phyloP scores from a whole-genome alignment of 2,888 invertebrate species.

The Dinocampus coccinellae region DNA sequence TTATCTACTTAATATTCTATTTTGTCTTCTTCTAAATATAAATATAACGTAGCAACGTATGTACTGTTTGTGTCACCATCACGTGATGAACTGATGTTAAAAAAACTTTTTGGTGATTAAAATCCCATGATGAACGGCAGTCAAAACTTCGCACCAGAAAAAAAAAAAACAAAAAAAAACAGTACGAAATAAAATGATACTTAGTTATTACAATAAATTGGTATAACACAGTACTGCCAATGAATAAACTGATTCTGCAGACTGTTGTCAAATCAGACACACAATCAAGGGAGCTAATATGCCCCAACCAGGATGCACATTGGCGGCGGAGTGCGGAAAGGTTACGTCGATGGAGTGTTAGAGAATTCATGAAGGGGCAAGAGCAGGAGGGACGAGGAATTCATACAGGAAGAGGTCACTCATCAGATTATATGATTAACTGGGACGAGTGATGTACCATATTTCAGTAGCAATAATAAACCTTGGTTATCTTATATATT shows the following conservation, averaged over 20 bases:
- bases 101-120: slow-evolving; percentile 15
- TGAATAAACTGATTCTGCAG: slow-evolving; percentile 50
- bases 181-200: neutral
- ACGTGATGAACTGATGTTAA: neutral
- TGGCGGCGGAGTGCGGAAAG: slow-evolving; percentile 52
- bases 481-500: neutral
- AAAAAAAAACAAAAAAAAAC: neutral
- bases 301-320: slow-evolving; percentile 65
- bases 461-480: slow-evolving; percentile 1
- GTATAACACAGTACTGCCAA: slow-evolving; percentile 40
- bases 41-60: slow-evolving; percentile 16
- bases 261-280: slow-evolving; percentile 47
- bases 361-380: slow-evolving; percentile 42
- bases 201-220: slow-evolving; percentile 39
- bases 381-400: slow-evolving; percentile 47
- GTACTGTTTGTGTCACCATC: slow-evolving; percentile 6
- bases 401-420: slow-evolving; percentile 64
- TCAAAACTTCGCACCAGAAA: neutral
- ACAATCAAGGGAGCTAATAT: slow-evolving; percentile 63
- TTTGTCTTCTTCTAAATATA: slow-evolving; percentile 6
- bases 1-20: slow-evolving; percentile 31
- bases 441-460: slow-evolving; percentile 4
- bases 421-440: slow-evolving; percentile 53
- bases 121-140: slow-evolving; percentile 15
- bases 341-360: slow-evolving; percentile 36